Evolutionary conservation across 2,797 vertebrate genomes (phyloP).

Genomic region (Crenichthys baileyi): DNA sequence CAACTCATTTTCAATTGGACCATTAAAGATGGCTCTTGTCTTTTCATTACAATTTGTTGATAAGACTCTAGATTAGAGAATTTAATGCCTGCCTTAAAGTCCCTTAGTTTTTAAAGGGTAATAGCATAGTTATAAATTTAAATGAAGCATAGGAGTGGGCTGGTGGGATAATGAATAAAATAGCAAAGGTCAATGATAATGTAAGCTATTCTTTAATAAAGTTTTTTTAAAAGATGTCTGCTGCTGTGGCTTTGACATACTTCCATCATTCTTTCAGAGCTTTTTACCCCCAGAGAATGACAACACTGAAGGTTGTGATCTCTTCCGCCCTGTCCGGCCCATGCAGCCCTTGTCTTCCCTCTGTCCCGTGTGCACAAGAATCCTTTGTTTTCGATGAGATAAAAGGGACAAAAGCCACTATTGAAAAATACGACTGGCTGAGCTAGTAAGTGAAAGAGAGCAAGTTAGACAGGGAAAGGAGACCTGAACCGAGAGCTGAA

Average conservation of each 20-base stretch:
- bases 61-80: not conserved
- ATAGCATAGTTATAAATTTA: not conserved
- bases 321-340: conserved; percentile 65
- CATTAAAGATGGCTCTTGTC: not conserved
- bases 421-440: conserved; percentile 81
- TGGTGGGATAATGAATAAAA: too few species aligned
- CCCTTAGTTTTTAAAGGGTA: not conserved
- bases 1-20: too few species aligned
- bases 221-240: not conserved
- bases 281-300: conserved; percentile 25
- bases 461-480: conserved; percentile 47
- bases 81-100: not conserved
- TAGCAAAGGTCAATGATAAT: too few species aligned
- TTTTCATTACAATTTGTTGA: not conserved
- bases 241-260: conserved; percentile 4
- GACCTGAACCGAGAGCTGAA: conserved; percentile 37
- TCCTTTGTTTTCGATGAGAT: conserved; percentile 83
- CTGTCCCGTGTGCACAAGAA: conserved; percentile 79
- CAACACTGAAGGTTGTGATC: conserved; percentile 57
- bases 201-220: too few species aligned
- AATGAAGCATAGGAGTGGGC: too few species aligned
- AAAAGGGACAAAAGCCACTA: conserved; percentile 86
- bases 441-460: conserved; percentile 65
- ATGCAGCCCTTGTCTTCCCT: conserved; percentile 61
- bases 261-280: conserved; percentile 21